phyloP scores from a whole-genome alignment of 1,140 invertebrate species.

The Uloborus diversus region DNA sequence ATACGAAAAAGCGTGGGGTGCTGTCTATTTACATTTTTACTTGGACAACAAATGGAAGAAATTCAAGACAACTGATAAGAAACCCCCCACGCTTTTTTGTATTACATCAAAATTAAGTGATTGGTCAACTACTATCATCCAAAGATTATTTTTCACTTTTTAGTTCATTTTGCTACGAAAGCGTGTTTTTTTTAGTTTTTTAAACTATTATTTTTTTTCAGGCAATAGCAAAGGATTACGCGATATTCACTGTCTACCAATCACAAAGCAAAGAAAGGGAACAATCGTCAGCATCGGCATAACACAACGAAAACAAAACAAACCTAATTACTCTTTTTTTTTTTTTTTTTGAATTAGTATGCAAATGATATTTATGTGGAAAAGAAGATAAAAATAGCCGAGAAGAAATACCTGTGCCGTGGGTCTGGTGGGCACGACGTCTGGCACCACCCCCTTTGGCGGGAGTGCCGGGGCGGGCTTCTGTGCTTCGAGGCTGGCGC shows the following conservation, averaged over 20 bases:
- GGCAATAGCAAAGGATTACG: not conserved
- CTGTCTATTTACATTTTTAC: no score
- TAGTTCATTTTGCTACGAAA: no score
- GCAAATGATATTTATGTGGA: not conserved
- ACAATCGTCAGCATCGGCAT: not conserved
- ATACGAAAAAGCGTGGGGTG: no score
- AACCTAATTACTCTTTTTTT: no score
- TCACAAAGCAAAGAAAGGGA: not conserved
- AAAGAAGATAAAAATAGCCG: not conserved
- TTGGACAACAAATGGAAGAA: no score
- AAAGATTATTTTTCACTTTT: no score
- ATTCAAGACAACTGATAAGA: no score
- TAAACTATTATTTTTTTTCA: no score
- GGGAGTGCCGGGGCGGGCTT: conserved; percentile 32
- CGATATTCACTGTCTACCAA: not conserved
- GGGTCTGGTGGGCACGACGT: conserved; percentile 36
- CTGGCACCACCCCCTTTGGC: conserved; percentile 30
- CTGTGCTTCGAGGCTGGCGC: conserved; percentile 26
- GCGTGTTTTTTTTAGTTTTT: no score
- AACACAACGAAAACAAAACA: not conserved
- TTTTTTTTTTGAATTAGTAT: not conserved
- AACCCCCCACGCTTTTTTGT: no score
- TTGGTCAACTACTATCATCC: no score
- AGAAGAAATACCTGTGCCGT: conserved; percentile 26
- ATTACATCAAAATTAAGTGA: no score